Evolutionary conservation across 2,888 invertebrate species (phyloP), one percentile per base, ranked within the genome.

Genomic region (Onthophagus sagittarius): DNA sequence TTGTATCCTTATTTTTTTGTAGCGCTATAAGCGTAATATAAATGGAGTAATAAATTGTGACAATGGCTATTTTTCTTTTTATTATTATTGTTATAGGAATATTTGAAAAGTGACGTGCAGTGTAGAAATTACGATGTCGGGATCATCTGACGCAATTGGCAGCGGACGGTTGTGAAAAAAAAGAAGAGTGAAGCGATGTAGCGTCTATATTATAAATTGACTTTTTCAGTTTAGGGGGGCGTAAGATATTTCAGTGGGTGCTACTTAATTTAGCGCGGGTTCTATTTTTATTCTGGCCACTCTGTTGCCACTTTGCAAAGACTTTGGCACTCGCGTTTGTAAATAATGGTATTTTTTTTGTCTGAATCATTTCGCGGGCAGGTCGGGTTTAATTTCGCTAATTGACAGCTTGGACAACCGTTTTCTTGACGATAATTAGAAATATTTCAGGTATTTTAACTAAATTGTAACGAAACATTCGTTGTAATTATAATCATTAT

Each of bases 201-300:
- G 9, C 9, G 39, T 53, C 39, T 53, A 53, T 72, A 65, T 72
- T 64, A 72, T 73, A 70, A 70, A 73, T 67, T 73, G 53, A 73
- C 70, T 71, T 67, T 73, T 77, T 75, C 76, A 77, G 72, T 77
- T 75, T 76, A 74, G 73, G 76, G 75, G 76, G 78, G 78, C 76
- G 76, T 74, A 74, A 77, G 75, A 77, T 75, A 77, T 77, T 77
- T 77, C 75, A 67, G 67, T 67, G 67, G 67, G 39, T 74, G 77
- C 70, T 75, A 75, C 78, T 78, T 73, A 78, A 78, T 77, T 78
- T 78, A 78, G 77, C 77, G 74, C 76, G 73, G 74, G 75, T 75
- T 72, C 77, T 78, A 78, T 75, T 75, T 76, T 75, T 78, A 78
- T 72, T 74, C 76, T 75, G 75, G 75, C 72, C 77, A 77, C 73